Evolutionary conservation across 2,888 invertebrate species (phyloP), one percentile per base, ranked within the genome.

Genomic region (Latrodectus elegans): DNA sequence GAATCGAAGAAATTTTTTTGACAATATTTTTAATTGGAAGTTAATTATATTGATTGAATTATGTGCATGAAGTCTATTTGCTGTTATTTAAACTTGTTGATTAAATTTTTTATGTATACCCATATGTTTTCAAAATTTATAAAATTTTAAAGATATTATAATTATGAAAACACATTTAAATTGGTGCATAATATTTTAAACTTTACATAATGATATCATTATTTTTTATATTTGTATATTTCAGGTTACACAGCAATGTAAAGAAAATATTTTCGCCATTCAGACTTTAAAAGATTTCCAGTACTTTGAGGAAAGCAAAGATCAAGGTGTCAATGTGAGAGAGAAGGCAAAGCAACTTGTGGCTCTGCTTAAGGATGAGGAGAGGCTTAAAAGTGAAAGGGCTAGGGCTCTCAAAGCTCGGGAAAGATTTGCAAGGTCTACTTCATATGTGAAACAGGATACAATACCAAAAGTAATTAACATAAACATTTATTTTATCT

Each of bases 251-350:
- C 97, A 98, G 93, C 99, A 99, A 92, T 99, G 99, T 93, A 97
- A 97, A 92, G 99, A 99, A 93, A 99, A 99, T 92, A 98, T 99
- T 91, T 99, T 96, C 93, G 98, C 98, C 76, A 99, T 99, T 92
- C 97, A 99, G 93, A 99, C 99, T n/a, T 93, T 99, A 89, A 97
- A 97, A 92, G 97, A 99, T 93, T 99, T 99, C 93, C 99, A 99
- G 92, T 96, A 99, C 92, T 95, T 97, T 92, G 99, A 99, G 92
- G 99, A 99, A 91, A 97, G 86, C 15, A 99, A 99, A 92, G 99
- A 99, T 93, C 98, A 99, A 93, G 99, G 97, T 90, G 94, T 97
- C 90, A 99, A 98, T 93, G 99, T 99, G 1, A 94, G 99, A 82
- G 99, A 99, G 92, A 99, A 99, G 93, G 99, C 99, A 89, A 99